Evolutionary conservation across 2,113 vertebrate genomes (phyloP), one percentile per base, ranked within the genome.

Genomic region (Tyto alba): DNA sequence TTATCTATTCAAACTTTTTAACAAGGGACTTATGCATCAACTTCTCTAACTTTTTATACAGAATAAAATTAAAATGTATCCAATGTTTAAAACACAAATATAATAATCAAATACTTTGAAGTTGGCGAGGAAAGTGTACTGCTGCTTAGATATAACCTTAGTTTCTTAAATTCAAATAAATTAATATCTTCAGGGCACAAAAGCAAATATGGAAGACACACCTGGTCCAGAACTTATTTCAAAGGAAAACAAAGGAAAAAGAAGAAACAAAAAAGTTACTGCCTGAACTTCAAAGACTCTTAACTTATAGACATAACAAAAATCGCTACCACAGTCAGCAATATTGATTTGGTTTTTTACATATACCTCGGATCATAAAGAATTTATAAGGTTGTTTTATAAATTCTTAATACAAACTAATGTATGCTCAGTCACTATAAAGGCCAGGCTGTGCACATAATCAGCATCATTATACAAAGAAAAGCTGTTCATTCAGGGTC

Each of bases 381-480:
- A 69, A 91, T 55, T 71, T 43, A 32, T 62, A 22, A 88, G n/a
- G 72, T 45, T 80, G 71, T 45, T 89, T 68, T 72, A 89, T 53
- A 81, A 94, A 90, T 89, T 53, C 76, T 52, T 94, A 96, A 96
- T 71, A 50, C 38, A 32, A 41, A 63, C 47, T 9, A 29, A 16
- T 12, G 43, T 53, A 94, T 93, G 95, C 93, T 84, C 11, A 88
- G 92, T 74, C 96, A 93, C 88, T 90, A 16, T 3, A 32, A 84
- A 16, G 69, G 62, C 15, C 30, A 12, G 90, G 72, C 82, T 93
- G 59, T 81, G 96, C 92, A 91, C 95, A 92, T 75, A 73, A 43
- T 56, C 85, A 86, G 88, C 79, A 43, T 80, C 36, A 7, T 95
- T 92, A 72, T 5, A 74, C 68, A 84, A 81, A 83, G 92, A 56